Evolutionary conservation across 2,113 vertebrate species (phyloP), one percentile per base, ranked within the genome.

Genomic region (Cyprinodon variegatus): DNA sequence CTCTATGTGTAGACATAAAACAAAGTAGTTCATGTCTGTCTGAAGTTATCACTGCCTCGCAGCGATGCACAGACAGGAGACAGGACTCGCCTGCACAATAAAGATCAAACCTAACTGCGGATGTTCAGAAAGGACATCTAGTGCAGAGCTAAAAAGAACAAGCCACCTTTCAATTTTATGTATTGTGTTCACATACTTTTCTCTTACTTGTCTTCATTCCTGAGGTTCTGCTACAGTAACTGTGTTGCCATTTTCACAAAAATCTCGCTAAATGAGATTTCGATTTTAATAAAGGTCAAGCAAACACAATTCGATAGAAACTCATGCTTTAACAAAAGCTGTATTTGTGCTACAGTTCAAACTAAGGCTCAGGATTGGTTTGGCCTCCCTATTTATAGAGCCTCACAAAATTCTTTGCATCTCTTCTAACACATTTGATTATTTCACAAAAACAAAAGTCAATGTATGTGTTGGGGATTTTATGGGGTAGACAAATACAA

Each of bases 1-100:
- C 72, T 83, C 84, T 83, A 53, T 70, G 78, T 72, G 43, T 12
- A 83, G 72, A 87, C 85, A 90, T 86, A 76, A 90, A 89, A 86
- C 82, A 83, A 82, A 87, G 79, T 72, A 78, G 66, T 77, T 45
- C n/a, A 65, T 36, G 69, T 70, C 59, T 36, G 68, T 90, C 72
- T 87, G 89, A 88, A 86, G 87, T 71, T 72, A 78, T 76, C 78
- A 57, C 72, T 83, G 81, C 81, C 72, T 77, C 61, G n/a, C 78
- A 64, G 77, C 48, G 66, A 45, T 69, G 20, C 4, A 7, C 37
- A 73, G 80, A 40, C 38, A 3, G 61, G 4, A 61, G 61, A 53
- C 77, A 13, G 15, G 48, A 75, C 68, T 29, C 10, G 36, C 37
- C 71, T 80, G 4, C 0, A 76, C 83, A 83, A 82, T 83, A 88